Evolutionary conservation across 2,888 invertebrate species (phyloP).

Genomic region (Pandemis heparana): DNA sequence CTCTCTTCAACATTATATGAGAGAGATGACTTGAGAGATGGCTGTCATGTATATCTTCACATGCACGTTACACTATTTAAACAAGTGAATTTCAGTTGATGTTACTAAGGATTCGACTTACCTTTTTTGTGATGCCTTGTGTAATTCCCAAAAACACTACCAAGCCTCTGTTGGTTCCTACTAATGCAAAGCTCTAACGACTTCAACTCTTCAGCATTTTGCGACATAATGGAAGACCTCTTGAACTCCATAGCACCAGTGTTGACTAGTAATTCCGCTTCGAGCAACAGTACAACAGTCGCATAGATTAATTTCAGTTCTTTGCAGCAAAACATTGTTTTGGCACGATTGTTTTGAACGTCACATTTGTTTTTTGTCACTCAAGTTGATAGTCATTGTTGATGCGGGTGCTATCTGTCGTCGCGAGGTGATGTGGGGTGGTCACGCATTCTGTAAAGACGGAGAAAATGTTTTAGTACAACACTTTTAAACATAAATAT

Average conservation of each 20-base stretch:
- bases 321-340: slow-evolving; percentile 83
- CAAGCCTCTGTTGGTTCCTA: slow-evolving; percentile 77
- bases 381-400: slow-evolving; percentile 80
- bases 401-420: slow-evolving; percentile 61
- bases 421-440: slow-evolving; percentile 42
- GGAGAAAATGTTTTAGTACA: slow-evolving; percentile 43
- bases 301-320: slow-evolving; percentile 81
- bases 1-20: no score
- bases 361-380: slow-evolving; percentile 73
- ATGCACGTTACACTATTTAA: no score
- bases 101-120: slow-evolving; percentile 45
- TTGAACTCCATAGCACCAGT: slow-evolving; percentile 79
- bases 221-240: slow-evolving; percentile 75
- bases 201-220: slow-evolving; percentile 75
- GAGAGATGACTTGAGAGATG: no score
- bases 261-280: slow-evolving; percentile 76
- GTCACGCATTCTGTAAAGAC: slow-evolving; percentile 68
- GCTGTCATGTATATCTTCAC: no score
- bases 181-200: slow-evolving; percentile 77
- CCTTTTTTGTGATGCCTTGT: slow-evolving; percentile 83
- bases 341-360: slow-evolving; percentile 68
- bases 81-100: not conserved
- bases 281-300: slow-evolving; percentile 75
- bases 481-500: no score
- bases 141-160: slow-evolving; percentile 80